Conservation (phyloP, 64 coral and sea anemone species). For the Montipora foliosa region DNA sequence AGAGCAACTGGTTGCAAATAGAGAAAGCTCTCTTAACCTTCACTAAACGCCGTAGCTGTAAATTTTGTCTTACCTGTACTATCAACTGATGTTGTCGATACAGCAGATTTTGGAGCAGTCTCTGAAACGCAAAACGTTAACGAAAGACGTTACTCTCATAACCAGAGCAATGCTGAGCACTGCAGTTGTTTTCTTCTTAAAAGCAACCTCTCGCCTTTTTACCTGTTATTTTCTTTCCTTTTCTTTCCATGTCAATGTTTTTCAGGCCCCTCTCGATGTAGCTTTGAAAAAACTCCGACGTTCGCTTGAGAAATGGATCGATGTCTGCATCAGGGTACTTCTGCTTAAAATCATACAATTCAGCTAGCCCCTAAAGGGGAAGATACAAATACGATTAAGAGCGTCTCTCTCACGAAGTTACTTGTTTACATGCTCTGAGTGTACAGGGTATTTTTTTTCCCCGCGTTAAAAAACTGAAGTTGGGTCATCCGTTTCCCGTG, state of each 20-base stretch:
- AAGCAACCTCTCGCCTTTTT: neutral
- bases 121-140: neutral
- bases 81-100: neutral
- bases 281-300: conserved; percentile 94
- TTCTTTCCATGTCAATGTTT: conserved; percentile 93
- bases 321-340: conserved; percentile 88
- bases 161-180: neutral
- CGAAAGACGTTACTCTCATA: neutral
- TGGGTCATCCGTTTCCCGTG: too few species aligned
- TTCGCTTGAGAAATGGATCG: conserved; percentile 89
- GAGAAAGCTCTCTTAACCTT: too few species aligned
- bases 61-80: conserved; percentile 7
- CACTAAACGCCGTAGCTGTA: too few species aligned
- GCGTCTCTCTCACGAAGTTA: too few species aligned
- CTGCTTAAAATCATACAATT: conserved; percentile 90
- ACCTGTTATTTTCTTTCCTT: conserved; percentile 67
- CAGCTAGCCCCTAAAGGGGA: conserved; percentile 71
- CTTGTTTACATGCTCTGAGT: too few species aligned
- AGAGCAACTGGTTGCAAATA: too few species aligned
- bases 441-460: too few species aligned
- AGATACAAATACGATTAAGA: too few species aligned
- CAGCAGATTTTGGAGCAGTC: neutral
- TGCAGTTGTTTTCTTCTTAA: neutral
- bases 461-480: too few species aligned
- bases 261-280: conserved; percentile 95